Conservation (phyloP, 2,797 vertebrate species). For the Pitangus sulphuratus region DNA sequence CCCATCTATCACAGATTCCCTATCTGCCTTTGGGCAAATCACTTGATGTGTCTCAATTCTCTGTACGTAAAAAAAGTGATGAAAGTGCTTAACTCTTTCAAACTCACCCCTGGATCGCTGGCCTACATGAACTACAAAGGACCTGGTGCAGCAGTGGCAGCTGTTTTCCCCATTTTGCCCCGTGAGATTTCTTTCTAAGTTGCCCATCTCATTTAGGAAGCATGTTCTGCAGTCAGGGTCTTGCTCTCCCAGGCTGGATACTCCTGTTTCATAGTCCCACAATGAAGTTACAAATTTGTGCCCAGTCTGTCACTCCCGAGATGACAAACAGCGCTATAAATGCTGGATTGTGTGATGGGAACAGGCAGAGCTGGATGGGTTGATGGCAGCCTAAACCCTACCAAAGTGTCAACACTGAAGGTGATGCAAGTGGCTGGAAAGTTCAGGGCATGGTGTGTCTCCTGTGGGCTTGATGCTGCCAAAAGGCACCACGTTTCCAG, state of each 20-base stretch:
- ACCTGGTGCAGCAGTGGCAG: neutral
- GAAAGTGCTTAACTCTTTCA: neutral
- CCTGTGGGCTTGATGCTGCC: neutral
- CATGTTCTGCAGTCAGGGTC: fast-evolving
- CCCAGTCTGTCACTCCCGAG: neutral
- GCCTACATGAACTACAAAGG: fast-evolving
- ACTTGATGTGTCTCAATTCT: neutral
- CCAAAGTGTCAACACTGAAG: neutral
- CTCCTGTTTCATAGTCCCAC: neutral
- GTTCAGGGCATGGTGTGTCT: neutral
- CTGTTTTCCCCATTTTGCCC: neutral
- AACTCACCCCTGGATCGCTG: neutral
- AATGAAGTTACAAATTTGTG: neutral
- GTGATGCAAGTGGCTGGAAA: neutral
- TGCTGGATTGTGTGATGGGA: neutral
- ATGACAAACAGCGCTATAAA: fast-evolving
- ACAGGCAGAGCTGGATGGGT: neutral
- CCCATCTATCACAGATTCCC: neutral
- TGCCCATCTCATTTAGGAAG: neutral
- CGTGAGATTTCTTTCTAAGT: neutral
- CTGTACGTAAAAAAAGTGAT: neutral
- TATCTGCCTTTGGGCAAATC: neutral
- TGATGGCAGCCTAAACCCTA: neutral
- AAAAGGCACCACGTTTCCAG: neutral
- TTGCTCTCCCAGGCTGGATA: neutral